Base-by-base conservation (phyloP, 2,113 vertebrate genomes). In the Corynorhinus townsendii region DNA sequence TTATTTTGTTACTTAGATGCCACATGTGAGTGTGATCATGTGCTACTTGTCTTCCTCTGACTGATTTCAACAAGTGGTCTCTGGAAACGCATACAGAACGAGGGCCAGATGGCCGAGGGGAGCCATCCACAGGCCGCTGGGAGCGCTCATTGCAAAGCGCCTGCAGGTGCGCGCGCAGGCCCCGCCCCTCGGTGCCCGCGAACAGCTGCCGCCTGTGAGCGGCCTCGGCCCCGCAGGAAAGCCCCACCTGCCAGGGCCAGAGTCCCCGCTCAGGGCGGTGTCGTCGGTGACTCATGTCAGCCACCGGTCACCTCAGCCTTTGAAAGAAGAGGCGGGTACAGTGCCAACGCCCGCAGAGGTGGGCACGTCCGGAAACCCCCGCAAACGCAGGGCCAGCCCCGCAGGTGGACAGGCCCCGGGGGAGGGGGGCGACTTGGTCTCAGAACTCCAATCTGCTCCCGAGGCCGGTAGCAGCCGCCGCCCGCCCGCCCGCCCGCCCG, bases 341-440 rank as follows among this genome's bases (percentile, higher is more conserved):
- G 0, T 5, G 1, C 11, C 35, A 17, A 16, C 0, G 15, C 24
- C 82, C 82, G 7, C n/a, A 0, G 54, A 2, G 1, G 1, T 1
- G 33, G 11, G 45, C 30, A 2, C 9, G 19, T 22, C 7, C 2
- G 8, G 10, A 1, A 1, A n/a, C n/a, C 11, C 0, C 5, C 7
- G 43, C 40, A 5, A 17, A 43, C 49, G 2, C 84, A 14, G 64
- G 35, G 3, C 40, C 26, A 1, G 20, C 12, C 3, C 1, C 12
- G 52, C 35, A 3, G 11, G 28, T 11, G 52, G n/a, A 17, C 40
- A 8, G 3, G 33, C 2, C 54, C 3, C 35, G 45, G 35, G 43
- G 56, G 22, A 2, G 38, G 20, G 38, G 22, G 24, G 45, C 52
- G 8, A 11, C 17, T 22, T 5, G 5, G 33, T 1, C 83, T 43